Conservation (phyloP, 2,113 vertebrate genomes). For the Rhinolophus sinicus region DNA sequence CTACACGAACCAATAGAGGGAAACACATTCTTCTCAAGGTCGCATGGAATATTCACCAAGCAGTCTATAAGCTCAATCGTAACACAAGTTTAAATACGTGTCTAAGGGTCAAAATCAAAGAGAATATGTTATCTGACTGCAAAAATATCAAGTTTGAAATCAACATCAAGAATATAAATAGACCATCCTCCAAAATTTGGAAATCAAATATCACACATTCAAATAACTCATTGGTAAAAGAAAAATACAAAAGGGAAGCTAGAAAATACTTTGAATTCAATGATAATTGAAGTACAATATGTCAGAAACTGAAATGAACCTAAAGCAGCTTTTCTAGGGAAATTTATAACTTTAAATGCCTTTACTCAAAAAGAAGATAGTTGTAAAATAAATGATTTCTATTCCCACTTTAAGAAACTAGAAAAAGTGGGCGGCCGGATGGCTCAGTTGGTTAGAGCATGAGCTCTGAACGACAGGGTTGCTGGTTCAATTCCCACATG, state of each 20-base stretch:
- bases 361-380: neutral
- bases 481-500: too few relatives aligned
- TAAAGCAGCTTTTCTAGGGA: neutral
- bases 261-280: conserved; percentile 21
- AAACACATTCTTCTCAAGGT: neutral
- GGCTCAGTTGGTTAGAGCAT: too few relatives aligned
- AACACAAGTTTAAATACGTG: conserved; percentile 1
- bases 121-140: neutral
- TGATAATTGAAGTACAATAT: neutral
- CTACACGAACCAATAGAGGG: neutral
- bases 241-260: neutral
- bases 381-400: neutral
- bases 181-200: neutral
- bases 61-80: neutral
- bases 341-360: neutral
- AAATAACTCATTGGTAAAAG: neutral
- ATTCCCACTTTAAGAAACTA: neutral
- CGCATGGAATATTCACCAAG: neutral
- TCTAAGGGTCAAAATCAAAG: neutral
- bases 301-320: neutral
- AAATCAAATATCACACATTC: neutral
- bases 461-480: too few relatives aligned
- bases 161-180: neutral
- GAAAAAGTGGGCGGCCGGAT: neutral
- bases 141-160: conserved; percentile 33